These are phyloP conservation scores for Litocranius walleri DNA, from an alignment of 2,113 vertebrate genomes.

Conservation along the genomic window DNA sequence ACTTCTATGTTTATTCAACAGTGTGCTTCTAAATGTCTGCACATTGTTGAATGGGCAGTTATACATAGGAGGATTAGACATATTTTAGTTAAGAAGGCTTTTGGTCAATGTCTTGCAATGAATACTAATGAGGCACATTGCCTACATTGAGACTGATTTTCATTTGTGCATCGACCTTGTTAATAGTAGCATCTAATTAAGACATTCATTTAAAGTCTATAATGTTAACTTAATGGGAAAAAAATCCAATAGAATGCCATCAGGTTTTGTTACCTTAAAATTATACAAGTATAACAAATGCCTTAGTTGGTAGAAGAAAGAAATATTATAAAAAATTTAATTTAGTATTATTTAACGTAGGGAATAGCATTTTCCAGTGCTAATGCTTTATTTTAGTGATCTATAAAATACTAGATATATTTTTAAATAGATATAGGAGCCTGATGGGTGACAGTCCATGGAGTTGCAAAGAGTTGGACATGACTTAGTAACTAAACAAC, in stretches of 20 bases:
- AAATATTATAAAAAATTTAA: constrained; percentile 62
- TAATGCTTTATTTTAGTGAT: constrained; percentile 38
- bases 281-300: constrained; percentile 72
- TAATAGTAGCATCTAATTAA: constrained; percentile 80
- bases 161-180: constrained; percentile 72
- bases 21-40: background rate
- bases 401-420: background rate
- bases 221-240: constrained; percentile 75
- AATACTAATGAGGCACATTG: constrained; percentile 69
- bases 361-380: constrained; percentile 18
- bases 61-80: background rate
- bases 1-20: background rate
- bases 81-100: constrained; percentile 62
- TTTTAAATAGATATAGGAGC: background rate
- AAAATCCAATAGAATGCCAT: constrained; percentile 64
- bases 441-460: background rate
- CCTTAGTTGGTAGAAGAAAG: constrained; percentile 68
- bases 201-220: constrained; percentile 73
- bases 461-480: background rate
- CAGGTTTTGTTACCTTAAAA: constrained; percentile 73
- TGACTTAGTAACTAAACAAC: background rate
- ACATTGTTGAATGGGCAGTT: background rate
- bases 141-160: constrained; percentile 65
- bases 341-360: constrained; percentile 57
- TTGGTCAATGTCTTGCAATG: constrained; percentile 47